Percentiles rank a stretch among this genome's conserved stretches.
Conservation (phyloP, 2,113 vertebrate species). For the Rhinopithecus roxellana region DNA sequence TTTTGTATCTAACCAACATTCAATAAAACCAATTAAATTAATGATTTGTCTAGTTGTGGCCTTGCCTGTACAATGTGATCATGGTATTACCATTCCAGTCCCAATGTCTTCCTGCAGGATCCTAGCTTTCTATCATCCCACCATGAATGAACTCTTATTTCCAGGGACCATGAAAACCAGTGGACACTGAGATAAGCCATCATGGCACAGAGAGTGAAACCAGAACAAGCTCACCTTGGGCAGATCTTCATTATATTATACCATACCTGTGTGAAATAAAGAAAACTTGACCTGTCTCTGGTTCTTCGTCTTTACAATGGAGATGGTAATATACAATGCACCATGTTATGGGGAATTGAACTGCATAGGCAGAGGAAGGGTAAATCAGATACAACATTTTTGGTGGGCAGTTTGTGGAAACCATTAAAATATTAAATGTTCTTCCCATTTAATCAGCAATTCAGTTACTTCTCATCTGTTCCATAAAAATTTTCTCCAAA, state of each 20-base stretch:
- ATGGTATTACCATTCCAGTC: not conserved
- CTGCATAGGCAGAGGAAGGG: not conserved
- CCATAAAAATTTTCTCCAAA: not conserved
- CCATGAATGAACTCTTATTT: not conserved
- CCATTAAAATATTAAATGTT: constrained; percentile 18
- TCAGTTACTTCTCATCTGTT: not conserved
- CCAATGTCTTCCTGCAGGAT: not conserved
- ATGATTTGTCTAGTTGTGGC: not conserved
- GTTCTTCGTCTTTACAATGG: not conserved
- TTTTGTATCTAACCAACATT: not conserved
- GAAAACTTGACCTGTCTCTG: not conserved
- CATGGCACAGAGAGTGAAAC: not conserved
- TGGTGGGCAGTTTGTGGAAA: not conserved
- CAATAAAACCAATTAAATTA: not conserved
- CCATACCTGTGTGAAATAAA: not conserved
- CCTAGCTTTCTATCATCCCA: not conserved
- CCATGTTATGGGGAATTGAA: not conserved
- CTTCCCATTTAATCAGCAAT: not conserved
- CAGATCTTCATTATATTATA: not conserved
- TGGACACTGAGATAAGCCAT: not conserved
- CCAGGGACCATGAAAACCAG: not conserved
- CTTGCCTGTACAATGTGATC: not conserved
- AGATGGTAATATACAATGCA: not conserved
- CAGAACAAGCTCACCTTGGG: not conserved
- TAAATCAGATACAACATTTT: not conserved